Conservation (phyloP, 2,113 vertebrate species). For the Agapornis roseicollis region DNA sequence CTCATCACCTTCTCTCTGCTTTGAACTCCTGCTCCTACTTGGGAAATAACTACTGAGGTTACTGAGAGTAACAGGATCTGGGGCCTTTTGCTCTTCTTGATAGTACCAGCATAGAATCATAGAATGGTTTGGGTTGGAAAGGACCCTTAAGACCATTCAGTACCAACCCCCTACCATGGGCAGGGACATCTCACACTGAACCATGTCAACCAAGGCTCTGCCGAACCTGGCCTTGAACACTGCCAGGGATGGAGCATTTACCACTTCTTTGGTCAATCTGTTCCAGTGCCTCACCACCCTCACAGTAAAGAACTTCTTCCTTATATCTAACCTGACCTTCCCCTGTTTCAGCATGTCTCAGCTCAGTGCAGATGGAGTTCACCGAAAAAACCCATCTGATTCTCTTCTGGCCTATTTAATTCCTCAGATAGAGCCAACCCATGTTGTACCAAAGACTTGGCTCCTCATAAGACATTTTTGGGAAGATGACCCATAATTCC, state of each 20-base stretch:
- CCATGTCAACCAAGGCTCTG: neutral
- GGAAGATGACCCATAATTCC: neutral
- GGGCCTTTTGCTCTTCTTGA: neutral
- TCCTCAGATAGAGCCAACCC: neutral
- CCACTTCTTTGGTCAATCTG: neutral
- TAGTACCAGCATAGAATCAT: neutral
- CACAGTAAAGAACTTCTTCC: neutral
- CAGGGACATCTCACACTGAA: neutral
- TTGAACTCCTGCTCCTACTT: neutral
- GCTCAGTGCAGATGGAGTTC: neutral
- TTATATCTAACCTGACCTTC: neutral
- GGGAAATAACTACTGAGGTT: neutral
- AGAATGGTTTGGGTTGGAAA: neutral
- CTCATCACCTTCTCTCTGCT: conserved; percentile 10
- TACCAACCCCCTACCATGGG: neutral
- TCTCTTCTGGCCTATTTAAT: neutral
- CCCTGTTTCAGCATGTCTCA: neutral
- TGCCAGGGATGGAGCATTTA: neutral
- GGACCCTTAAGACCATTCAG: neutral
- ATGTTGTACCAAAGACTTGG: neutral
- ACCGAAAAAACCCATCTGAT: neutral
- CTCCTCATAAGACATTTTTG: neutral
- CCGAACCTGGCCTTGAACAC: neutral
- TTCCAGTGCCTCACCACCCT: neutral
- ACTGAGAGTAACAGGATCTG: neutral